These are phyloP conservation scores for Chelon labrosus DNA, from an alignment of 2,797 vertebrate species.

Conservation along the genomic window DNA sequence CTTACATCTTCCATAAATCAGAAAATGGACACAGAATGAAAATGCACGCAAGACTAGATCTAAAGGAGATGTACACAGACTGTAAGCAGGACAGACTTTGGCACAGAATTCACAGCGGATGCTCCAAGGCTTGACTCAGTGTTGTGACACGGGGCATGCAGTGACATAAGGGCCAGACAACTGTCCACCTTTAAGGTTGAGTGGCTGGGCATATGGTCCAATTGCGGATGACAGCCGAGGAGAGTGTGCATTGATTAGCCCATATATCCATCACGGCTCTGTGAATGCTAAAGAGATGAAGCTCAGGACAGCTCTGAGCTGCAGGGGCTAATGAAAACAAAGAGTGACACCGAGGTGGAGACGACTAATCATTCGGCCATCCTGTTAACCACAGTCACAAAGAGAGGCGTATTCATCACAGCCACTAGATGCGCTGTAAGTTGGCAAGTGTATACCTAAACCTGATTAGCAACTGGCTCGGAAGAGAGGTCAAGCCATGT, in stretches of 20 bases:
- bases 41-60: slow-evolving; percentile 32
- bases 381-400: slow-evolving; percentile 65
- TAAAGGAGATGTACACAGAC: slow-evolving; percentile 36
- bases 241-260: slow-evolving; percentile 75
- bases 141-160: slow-evolving; percentile 57
- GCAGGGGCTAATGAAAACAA: slow-evolving; percentile 56
- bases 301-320: slow-evolving; percentile 28
- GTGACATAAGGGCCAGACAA: slow-evolving; percentile 76
- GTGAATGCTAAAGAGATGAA: slow-evolving; percentile 74
- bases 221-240: slow-evolving; percentile 67
- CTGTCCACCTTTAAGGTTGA: slow-evolving; percentile 80
- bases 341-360: slow-evolving; percentile 47
- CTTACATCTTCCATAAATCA: slow-evolving; percentile 21
- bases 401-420: slow-evolving; percentile 61
- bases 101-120: slow-evolving; percentile 35
- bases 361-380: slow-evolving; percentile 68
- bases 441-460: slow-evolving; percentile 51
- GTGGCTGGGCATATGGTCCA: slow-evolving; percentile 75
- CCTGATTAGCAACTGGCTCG: slow-evolving; percentile 41
- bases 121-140: slow-evolving; percentile 43
- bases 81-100: slow-evolving; percentile 45
- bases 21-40: slow-evolving; percentile 27
- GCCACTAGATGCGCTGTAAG: slow-evolving; percentile 35
- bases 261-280: slow-evolving; percentile 70
- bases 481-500: slow-evolving; percentile 33